Percentiles rank a stretch among this genome's conserved stretches.
These are phyloP conservation scores for Eurytoma adleriae DNA, from an alignment of 2,888 invertebrate genomes.

Conservation along the genomic window DNA sequence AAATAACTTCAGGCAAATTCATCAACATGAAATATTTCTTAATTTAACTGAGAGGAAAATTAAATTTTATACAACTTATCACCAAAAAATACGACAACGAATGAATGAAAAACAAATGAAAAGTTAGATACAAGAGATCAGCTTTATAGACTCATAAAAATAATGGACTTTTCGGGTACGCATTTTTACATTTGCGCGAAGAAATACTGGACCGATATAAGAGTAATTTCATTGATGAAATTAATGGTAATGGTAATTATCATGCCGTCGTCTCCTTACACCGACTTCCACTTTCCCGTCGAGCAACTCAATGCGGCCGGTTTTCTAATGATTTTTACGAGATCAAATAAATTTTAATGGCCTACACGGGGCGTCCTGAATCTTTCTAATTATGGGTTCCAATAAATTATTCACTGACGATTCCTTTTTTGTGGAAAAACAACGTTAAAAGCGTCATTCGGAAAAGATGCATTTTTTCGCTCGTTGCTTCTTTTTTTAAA, in stretches of 20 bases:
- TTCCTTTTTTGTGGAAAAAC: background rate
- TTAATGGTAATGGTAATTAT: constrained; percentile 49
- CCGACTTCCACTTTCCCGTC: constrained; percentile 45
- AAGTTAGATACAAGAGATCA: too few relatives aligned
- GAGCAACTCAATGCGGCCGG: constrained; percentile 37
- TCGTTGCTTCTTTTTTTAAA: background rate
- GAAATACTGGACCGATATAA: background rate
- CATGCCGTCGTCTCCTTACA: constrained; percentile 22
- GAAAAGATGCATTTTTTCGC: background rate
- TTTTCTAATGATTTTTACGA: constrained; percentile 54
- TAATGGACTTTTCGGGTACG: too few relatives aligned
- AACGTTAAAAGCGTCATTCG: constrained; percentile 14
- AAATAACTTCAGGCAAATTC: too few relatives aligned
- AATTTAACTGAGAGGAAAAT: too few relatives aligned
- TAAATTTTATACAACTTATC: too few relatives aligned
- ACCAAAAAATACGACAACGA: too few relatives aligned
- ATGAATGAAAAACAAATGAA: too few relatives aligned
- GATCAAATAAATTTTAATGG: constrained; percentile 53
- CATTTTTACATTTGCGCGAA: too few relatives aligned
- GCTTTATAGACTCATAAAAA: too few relatives aligned
- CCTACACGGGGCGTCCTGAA: constrained; percentile 35
- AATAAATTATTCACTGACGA: constrained; percentile 45
- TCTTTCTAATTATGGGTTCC: constrained; percentile 42
- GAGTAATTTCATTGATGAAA: constrained; percentile 42
- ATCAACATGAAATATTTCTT: too few relatives aligned